Evolutionary conservation across 2,797 vertebrate species (phyloP).

Genomic region (Pseudochirops cupreus): DNA sequence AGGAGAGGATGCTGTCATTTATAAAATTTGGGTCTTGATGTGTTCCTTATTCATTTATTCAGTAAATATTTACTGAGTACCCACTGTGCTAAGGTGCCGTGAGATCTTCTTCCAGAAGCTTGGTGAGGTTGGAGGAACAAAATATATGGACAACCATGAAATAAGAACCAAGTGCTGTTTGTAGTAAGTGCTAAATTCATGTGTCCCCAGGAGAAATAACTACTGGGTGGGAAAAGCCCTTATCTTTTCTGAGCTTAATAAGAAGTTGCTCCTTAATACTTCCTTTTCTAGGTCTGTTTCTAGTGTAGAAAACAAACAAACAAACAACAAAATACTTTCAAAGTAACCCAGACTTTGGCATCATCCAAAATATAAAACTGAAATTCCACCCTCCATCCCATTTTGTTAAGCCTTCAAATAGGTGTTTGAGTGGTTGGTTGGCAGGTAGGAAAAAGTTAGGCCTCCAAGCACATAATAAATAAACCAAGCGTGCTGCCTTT

Average conservation of each 20-base stretch:
- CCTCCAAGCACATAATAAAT: background rate
- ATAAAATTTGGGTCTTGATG: background rate
- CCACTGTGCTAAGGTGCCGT: background rate
- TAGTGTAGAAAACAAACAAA: conserved; percentile 1
- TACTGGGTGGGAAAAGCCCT: background rate
- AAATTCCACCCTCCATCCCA: background rate
- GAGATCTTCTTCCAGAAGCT: background rate
- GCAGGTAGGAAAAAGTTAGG: background rate
- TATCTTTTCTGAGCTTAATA: background rate
- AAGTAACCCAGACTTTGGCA: background rate
- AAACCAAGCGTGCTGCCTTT: background rate
- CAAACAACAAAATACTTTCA: background rate
- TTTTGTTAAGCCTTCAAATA: background rate
- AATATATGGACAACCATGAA: background rate
- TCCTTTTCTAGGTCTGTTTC: background rate
- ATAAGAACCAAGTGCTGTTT: background rate
- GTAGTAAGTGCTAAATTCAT: background rate
- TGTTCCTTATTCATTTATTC: conserved; percentile 7
- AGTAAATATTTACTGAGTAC: background rate
- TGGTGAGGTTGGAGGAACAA: background rate
- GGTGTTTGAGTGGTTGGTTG: background rate
- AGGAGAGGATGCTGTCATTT: background rate
- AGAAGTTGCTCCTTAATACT: background rate
- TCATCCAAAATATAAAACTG: conserved; percentile 27
- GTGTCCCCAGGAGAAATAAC: background rate